phyloP scores from a whole-genome alignment of 2,888 invertebrate species.

The Acrobasis repandana region DNA sequence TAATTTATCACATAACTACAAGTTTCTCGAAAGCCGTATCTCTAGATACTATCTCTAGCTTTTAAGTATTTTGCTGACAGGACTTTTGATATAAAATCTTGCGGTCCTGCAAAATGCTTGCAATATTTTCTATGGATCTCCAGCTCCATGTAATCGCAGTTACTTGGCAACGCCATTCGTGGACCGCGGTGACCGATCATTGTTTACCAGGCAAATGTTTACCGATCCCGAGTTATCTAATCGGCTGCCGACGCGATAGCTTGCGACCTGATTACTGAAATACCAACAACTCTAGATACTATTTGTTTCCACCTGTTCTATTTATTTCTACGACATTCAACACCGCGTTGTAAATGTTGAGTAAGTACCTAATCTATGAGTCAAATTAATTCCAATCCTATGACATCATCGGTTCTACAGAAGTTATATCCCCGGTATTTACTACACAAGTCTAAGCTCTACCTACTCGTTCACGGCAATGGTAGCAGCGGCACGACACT shows the following conservation, averaged over 20 bases:
- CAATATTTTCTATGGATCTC: not conserved
- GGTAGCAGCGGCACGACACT: too few relatives aligned
- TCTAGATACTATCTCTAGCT: too few relatives aligned
- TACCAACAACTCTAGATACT: conserved; percentile 56
- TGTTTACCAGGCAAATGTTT: conserved; percentile 75
- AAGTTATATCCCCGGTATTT: too few relatives aligned
- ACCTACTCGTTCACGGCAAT: too few relatives aligned
- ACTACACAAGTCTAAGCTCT: too few relatives aligned
- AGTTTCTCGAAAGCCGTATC: too few relatives aligned
- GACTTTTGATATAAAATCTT: too few relatives aligned
- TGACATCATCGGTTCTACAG: not conserved
- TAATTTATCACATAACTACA: too few relatives aligned
- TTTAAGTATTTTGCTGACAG: too few relatives aligned
- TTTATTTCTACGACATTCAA: conserved; percentile 44
- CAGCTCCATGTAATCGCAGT: not conserved
- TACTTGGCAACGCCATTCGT: not conserved
- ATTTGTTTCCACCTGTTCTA: conserved; percentile 68
- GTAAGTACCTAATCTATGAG: conserved; percentile 15
- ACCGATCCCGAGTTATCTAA: conserved; percentile 69
- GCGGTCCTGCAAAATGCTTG: too few relatives aligned
- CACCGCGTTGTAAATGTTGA: not conserved
- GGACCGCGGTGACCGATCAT: conserved; percentile 45
- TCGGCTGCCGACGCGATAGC: conserved; percentile 74
- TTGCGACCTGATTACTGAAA: conserved; percentile 77
- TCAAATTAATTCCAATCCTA: conserved; percentile 13